Conservation (phyloP, 2,797 vertebrate species). For the Rhadinocentrus ornatus region DNA sequence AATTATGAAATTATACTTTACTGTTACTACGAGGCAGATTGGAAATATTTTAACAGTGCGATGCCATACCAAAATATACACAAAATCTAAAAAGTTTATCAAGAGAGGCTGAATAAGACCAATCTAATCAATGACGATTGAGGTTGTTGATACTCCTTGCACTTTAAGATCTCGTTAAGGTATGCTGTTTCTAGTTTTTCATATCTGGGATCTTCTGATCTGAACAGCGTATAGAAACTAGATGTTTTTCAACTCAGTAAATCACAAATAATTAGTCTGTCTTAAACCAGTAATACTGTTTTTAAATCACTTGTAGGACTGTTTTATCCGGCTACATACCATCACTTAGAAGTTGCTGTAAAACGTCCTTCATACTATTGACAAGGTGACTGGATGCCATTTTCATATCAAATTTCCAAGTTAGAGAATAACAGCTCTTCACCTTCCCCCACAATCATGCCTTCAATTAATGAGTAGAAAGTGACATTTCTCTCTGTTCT, state of each 20-base stretch:
- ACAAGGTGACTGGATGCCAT: constrained; percentile 57
- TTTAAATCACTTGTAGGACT: constrained; percentile 55
- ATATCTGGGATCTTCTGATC: constrained; percentile 47
- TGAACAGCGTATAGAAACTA: constrained; percentile 18
- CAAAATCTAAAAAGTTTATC: constrained; percentile 42
- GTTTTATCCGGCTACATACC: constrained; percentile 47
- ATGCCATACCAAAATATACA: constrained; percentile 8
- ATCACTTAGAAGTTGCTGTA: constrained; percentile 16
- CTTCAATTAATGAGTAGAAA: constrained; percentile 74
- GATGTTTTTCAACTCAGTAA: constrained; percentile 31
- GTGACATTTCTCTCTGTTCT: constrained; percentile 71
- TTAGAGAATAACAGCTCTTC: constrained; percentile 49
- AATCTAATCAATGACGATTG: constrained; percentile 39
- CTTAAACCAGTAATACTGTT: constrained; percentile 46
- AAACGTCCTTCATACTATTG: constrained; percentile 42
- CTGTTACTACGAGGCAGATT: background rate
- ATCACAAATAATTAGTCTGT: constrained; percentile 26
- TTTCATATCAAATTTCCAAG: constrained; percentile 57
- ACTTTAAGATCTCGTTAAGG: constrained; percentile 58
- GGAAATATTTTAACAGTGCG: background rate
- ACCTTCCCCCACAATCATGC: constrained; percentile 45
- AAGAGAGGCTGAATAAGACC: constrained; percentile 17
- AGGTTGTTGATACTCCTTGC: constrained; percentile 47
- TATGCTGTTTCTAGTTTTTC: constrained; percentile 48
- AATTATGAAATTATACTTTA: background rate